Evolutionary conservation across 2,888 invertebrate genomes (phyloP), one percentile per base, ranked within the genome.

Genomic region (Autographa pulchrina): DNA sequence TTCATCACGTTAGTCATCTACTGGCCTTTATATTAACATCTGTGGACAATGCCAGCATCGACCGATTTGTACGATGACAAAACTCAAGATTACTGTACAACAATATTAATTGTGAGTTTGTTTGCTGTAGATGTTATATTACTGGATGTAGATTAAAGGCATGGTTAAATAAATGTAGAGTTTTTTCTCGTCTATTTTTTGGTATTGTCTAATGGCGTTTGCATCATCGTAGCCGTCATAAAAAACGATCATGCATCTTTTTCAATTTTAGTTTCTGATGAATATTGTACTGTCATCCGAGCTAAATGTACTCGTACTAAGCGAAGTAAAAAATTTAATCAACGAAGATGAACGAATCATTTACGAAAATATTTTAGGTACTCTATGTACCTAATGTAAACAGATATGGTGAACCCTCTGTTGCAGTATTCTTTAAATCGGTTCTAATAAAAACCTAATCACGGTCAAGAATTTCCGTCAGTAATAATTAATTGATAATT

Each of bases 251-350:
- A 58, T 54, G 52, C 54, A 54, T 65, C 54, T 64, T 67, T 32
- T 62, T 67, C 41, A 58, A 9, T 38, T 43, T 65, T 60, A 72
- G 68, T 68, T 65, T 38, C 16, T 13, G 3, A 70, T 48, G 9
- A 70, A 68, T 68, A 70, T n/a, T 78, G 67, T 78, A 41, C 63
- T 61, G 70, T 78, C 78, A 78, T 78, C 54, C 52, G 62, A 77
- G 18, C 64, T 78, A 77, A 78, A 72, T 80, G 66, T 43, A 43
- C 54, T 20, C 25, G 41, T 70, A 70, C 54, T 43, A 18, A 64
- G 54, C 38, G 56, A 32, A 38, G 70, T 62, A 75, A 77, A 77
- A 79, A 80, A 64, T 18, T 2, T 48, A 58, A 78, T 18, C 31
- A 60, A 41, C 79, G 48, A 20, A 18, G 58, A 68, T 38, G 25